Percentiles rank a stretch among this genome's conserved stretches.
These are phyloP conservation scores for Strigops habroptila DNA, from an alignment of 2,113 vertebrate species.

Conservation along the genomic window DNA sequence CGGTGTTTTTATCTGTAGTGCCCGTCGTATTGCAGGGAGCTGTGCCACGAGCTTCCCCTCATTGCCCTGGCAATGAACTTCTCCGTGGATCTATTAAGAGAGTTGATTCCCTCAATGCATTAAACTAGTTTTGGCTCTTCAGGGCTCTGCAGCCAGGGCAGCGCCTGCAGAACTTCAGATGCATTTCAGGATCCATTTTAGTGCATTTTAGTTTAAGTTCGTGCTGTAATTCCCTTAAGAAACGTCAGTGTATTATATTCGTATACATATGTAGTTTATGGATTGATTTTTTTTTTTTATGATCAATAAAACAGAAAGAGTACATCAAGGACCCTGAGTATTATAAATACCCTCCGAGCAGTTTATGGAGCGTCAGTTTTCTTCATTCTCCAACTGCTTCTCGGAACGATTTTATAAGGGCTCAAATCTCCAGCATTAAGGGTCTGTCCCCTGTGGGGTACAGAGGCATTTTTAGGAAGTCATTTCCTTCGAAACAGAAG, in stretches of 20 bases:
- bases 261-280: neutral
- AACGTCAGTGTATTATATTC: neutral
- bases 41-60: neutral
- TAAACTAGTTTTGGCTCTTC: neutral
- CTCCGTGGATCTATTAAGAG: neutral
- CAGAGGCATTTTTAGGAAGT: neutral
- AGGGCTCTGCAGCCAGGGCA: too few relatives aligned
- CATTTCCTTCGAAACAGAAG: neutral
- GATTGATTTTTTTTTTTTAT: neutral
- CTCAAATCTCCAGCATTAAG: neutral
- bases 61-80: neutral
- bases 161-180: neutral
- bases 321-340: neutral
- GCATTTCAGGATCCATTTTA: neutral
- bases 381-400: neutral
- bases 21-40: neutral
- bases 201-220: neutral
- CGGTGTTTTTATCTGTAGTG: neutral
- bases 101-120: neutral
- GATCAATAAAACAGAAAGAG: neutral
- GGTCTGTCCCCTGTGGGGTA: neutral
- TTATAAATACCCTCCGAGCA: neutral
- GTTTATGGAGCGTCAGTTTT: neutral
- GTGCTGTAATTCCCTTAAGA: neutral
- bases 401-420: neutral